Base-by-base conservation (phyloP, 1,140 invertebrate genomes). In the Drosophila bifasciata region DNA sequence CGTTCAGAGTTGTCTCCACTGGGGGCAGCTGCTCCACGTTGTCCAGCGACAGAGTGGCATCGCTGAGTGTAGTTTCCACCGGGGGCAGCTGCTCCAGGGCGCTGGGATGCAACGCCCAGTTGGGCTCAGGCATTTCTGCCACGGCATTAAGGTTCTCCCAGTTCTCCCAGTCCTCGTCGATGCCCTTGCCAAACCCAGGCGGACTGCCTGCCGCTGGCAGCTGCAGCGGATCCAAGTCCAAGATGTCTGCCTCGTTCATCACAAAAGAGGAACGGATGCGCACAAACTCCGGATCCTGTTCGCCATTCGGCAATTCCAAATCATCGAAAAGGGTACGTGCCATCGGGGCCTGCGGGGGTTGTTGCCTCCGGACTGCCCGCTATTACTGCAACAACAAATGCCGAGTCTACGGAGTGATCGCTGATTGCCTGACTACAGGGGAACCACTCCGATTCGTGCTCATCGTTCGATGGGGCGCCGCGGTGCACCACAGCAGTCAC, bases 111-210 rank as follows among this genome's bases (percentile, higher is more conserved):
- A 62, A 45, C 0, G 56, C 21, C 80, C 76, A 85, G 41, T 72
- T 85, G 7, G 71, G 58, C 13, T 58, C 56, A 0, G 76, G 73
- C 6, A 67, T 9, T 7, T 44, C 40, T 2, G 40, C 9, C 3
- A 86, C 77, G 9, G 48, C 48, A 4, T 77, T 67, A 13, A 91
- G 69, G 39, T 91, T 76, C 28, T 78, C 81, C 66, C 90, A 91
- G 63, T 80, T 91, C 17, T 78, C 81, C 89, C 89, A 91, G 41
- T 91, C 89, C 21, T 91, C 89, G n/a, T 91, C 89, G 44, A 91
- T 91, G 52, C 53, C 72, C 46, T 91, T 91, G 6, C 89, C 89
- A 64, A 89, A 91, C 9, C 89, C 89, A 9, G 78, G 81, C 8
- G 81, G 81, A 43, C 83, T 86, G 16, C 73, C 66, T 0, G 88